Evolutionary conservation across 2,113 vertebrate genomes (phyloP), one percentile per base, ranked within the genome.

Genomic region (Leiothrix lutea): DNA sequence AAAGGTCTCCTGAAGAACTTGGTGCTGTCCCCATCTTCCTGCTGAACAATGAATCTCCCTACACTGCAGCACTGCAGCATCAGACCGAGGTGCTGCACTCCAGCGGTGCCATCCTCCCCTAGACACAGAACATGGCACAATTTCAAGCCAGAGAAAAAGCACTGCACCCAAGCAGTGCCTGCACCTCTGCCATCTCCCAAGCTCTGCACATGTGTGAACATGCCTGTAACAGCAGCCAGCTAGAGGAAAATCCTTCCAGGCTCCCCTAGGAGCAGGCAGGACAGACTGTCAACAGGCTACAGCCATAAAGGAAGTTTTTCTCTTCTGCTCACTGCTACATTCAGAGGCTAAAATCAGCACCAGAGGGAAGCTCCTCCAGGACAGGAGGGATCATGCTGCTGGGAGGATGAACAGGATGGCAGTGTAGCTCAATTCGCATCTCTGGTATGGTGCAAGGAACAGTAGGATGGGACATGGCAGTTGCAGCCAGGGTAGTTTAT

Each of bases 401-500:
- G 38, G 58, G 33, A 64, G 24, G 5, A 22, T 0, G 26, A 9
- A 4, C n/a, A 5, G 45, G 61, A 65, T 1, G 0, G 28, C 19
- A 6, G 50, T 5, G 0, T 3, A n/a, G 38, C 89, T 80, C 67
- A 61, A 4, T 31, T 71, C 12, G 0, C 23, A n/a, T 21, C 64
- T 62, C 58, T 45, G 48, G 29, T 35, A 56, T 3, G 4, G 45
- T 4, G 26, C 54, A 14, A 64, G 66, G 1, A 45, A 45, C 7
- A 12, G 44, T 38, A 57, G 58, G 70, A 47, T 31, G 12, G 67
- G 72, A 87, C 54, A 12, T 2, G 45, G n/a, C 81, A 93, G 64
- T 56, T 91, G 80, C 81, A 93, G 82, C 53, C 75, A 78, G 75
- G 73, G 79, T 51, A 93, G 82, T 93, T 96, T 97, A 95, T 95